Percentiles rank a stretch among this genome's conserved stretches.
phyloP scores from a whole-genome alignment of 2,113 vertebrate genomes.

The chimpanzee (Pan troglodytes) region NHGRI_mPanTro3-v2.1_pri NC_072404.2:56438501-56439000 shows the following conservation, averaged over 20 bases:
- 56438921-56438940: background rate
- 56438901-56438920: too few relatives aligned
- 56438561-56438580: background rate
- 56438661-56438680: accelerated
- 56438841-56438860: accelerated
- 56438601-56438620: background rate
- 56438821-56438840: accelerated
- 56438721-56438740: background rate
- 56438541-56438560: background rate
- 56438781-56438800: accelerated
- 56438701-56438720: background rate
- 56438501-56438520: too few relatives aligned
- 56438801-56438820: background rate
- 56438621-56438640: too few relatives aligned
- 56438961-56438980: background rate
- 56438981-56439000: background rate
- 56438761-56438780: accelerated
- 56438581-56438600: background rate
- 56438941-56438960: background rate
- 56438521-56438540: too few relatives aligned
- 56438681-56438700: background rate
- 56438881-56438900: background rate
- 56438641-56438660: background rate
- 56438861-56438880: accelerated
- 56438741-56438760: accelerated